Base-by-base conservation (phyloP, 2,113 vertebrate species). In the Deroptyus accipitrinus region DNA sequence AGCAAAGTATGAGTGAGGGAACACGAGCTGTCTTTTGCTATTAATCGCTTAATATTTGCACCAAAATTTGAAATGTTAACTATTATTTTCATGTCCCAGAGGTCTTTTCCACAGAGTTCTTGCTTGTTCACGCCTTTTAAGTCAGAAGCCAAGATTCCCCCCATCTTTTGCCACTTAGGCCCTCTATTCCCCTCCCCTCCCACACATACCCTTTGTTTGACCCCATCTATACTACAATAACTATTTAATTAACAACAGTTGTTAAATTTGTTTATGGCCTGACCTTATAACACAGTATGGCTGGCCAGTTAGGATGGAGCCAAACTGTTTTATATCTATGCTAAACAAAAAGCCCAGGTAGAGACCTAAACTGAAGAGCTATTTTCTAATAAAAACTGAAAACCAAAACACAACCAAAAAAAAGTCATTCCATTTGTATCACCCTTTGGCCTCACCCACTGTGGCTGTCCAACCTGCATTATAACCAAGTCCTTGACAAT, bases 191-290 rank as follows among this genome's bases (percentile, higher is more conserved):
- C 80, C 75, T 96, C 59, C 59, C 59, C 80, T 97, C 95, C 95
- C 74, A 91, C 90, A 89, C 77, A 86, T 94, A 94, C 66, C 94
- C 96, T 97, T 96, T 96, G 73, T 94, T 95, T 96, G 95, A 95
- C 96, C 95, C 92, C 94, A 91, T 88, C 83, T 84, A 94, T 91
- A 91, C 74, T 94, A 95, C 91, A 96, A 96, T 90, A 96, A 94
- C 93, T 93, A 81, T 86, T 96, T 97, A 96, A 96, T 94, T 96
- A 97, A 96, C 88, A 97, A 96, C 95, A 95, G 95, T 96, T 96
- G 95, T 96, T 96, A 96, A 95, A 94, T 96, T 92, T 95, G 88
- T 92, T 97, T 97, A 92, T 92, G 88, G 95, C n/a, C 74, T 96
- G 95, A 92, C 96, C 95, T 96, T 92, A 59, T 63, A 94, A 90